phyloP scores from a whole-genome alignment of 2,113 vertebrate species.

The Sebastes schlegelii region DNA sequence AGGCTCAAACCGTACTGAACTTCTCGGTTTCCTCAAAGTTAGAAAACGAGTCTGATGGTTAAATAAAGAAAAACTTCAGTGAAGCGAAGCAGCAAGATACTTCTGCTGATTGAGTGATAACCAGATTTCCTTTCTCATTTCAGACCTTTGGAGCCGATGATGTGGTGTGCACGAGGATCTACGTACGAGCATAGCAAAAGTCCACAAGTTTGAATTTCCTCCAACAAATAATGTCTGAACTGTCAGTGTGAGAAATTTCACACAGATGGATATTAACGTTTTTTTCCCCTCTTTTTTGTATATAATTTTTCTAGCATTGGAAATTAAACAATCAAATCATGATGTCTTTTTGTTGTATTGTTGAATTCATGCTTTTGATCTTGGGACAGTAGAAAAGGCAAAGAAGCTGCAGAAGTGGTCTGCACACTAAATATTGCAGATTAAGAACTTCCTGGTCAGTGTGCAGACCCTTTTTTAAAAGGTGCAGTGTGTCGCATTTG shows the following conservation, averaged over 20 bases:
- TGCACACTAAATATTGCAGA: not conserved
- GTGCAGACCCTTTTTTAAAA: not conserved
- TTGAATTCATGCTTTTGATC: not conserved
- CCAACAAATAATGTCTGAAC: not conserved
- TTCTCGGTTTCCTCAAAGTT: not conserved
- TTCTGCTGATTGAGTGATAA: not conserved
- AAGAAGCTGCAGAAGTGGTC: not conserved
- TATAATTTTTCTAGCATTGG: conserved; percentile 16
- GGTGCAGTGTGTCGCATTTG: too few relatives aligned
- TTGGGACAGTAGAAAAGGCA: not conserved
- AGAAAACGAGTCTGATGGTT: not conserved
- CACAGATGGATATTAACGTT: not conserved
- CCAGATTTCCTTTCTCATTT: conserved; percentile 45
- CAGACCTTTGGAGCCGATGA: conserved; percentile 95
- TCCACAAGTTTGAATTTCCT: not conserved
- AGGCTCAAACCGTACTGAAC: too few relatives aligned
- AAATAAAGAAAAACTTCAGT: not conserved
- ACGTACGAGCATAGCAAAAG: conserved; percentile 86
- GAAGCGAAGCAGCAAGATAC: not conserved
- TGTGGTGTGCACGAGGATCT: conserved; percentile 94
- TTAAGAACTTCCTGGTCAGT: not conserved
- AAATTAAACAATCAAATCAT: conserved; percentile 20
- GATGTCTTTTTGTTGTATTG: not conserved
- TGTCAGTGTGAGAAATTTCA: not conserved
- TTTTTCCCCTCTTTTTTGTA: conserved; percentile 3